Conservation (phyloP, 1,140 invertebrate species). For the Pachypsylla venusta region DNA sequence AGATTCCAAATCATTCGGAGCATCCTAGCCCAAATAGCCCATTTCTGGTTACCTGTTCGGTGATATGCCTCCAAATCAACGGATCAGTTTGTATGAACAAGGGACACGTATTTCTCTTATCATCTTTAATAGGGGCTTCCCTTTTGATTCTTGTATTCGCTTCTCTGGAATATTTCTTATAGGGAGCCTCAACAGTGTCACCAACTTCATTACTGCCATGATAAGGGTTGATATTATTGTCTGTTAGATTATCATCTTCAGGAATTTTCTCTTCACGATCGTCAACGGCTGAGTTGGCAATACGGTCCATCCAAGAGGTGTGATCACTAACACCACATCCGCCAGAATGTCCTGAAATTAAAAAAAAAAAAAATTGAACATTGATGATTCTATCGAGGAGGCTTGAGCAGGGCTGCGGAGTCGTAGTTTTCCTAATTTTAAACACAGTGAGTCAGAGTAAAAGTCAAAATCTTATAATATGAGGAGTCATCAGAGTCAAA, state of each 20-base stretch:
- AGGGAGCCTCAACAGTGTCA: slow-evolving; percentile 30
- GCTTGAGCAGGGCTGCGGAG: too few species aligned
- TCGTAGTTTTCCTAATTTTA: too few species aligned
- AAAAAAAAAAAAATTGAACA: too few species aligned
- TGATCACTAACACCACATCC: slow-evolving; percentile 62
- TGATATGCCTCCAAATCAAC: slow-evolving; percentile 86
- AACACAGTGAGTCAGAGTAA: too few species aligned
- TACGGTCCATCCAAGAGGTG: slow-evolving; percentile 72
- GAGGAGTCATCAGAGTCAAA: too few species aligned
- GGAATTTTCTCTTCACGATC: slow-evolving; percentile 29
- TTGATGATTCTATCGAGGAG: too few species aligned
- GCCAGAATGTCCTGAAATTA: slow-evolving; percentile 47
- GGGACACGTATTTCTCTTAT: slow-evolving; percentile 71
- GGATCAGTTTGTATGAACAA: slow-evolving; percentile 97
- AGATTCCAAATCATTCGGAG: too few species aligned
- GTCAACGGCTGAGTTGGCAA: slow-evolving; percentile 71
- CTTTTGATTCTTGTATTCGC: slow-evolving; percentile 39
- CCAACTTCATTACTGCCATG: not conserved
- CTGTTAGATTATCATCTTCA: slow-evolving; percentile 2
- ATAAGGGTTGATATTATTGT: not conserved
- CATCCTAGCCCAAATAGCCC: too few species aligned
- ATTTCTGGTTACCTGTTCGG: slow-evolving; percentile 42
- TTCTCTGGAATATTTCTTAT: slow-evolving; percentile 47
- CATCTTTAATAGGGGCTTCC: slow-evolving; percentile 43
- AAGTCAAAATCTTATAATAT: too few species aligned